These are phyloP conservation scores for Aphidius ervi DNA, from an alignment of 1,140 invertebrate genomes.

Conservation along the genomic window DNA sequence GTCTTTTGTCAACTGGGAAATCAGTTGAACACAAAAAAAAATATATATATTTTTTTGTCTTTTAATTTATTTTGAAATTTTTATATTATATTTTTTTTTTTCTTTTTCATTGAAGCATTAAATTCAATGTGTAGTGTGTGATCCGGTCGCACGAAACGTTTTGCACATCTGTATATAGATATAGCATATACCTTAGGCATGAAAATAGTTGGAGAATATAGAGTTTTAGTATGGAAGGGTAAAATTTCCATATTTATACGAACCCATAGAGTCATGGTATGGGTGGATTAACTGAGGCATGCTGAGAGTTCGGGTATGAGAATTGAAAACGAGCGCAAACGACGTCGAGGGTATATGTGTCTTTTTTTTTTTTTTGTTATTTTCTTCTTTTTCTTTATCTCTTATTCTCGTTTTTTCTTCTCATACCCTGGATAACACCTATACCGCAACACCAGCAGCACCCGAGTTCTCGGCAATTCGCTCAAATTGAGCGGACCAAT, in stretches of 20 bases:
- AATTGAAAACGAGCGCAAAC: constrained; percentile 36
- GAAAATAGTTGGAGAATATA: too few species aligned
- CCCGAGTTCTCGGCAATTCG: constrained; percentile 39
- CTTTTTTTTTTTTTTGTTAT: background rate
- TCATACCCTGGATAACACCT: background rate
- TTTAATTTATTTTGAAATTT: too few species aligned
- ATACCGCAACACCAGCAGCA: too few species aligned
- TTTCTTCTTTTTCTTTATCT: background rate
- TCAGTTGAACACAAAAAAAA: too few species aligned
- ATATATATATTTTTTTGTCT: too few species aligned
- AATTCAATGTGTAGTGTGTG: too few species aligned
- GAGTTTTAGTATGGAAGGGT: too few species aligned
- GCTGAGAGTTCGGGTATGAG: constrained; percentile 27
- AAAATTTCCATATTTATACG: constrained; percentile 42
- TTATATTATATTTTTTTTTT: too few species aligned
- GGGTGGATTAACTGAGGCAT: constrained; percentile 14
- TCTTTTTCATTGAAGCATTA: too few species aligned
- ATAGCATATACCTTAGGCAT: background rate
- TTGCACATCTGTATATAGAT: background rate
- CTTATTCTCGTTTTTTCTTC: background rate
- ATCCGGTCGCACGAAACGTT: too few species aligned
- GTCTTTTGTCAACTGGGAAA: too few species aligned
- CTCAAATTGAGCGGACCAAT: constrained; percentile 50
- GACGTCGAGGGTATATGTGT: constrained; percentile 16
- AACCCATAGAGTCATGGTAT: background rate